These are phyloP conservation scores for Rhopalosiphum padi DNA, from an alignment of 1,140 invertebrate genomes.

Conservation along the genomic window DNA sequence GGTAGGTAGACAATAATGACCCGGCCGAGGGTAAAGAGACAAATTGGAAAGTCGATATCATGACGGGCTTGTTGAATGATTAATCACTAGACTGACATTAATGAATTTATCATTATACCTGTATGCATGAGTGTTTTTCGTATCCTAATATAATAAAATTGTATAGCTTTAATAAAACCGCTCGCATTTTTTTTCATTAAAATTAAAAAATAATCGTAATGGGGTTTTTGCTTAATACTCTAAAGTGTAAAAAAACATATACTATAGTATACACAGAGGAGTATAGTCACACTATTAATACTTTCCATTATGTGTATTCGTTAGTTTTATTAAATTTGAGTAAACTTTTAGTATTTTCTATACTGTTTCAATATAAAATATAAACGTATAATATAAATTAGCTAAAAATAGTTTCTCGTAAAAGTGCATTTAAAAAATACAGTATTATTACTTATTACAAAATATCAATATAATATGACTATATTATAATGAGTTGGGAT, in stretches of 20 bases:
- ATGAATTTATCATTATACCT: constrained; percentile 50
- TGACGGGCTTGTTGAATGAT: constrained; percentile 34
- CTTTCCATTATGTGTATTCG: not conserved
- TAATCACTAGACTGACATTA: constrained; percentile 34
- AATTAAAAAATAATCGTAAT: constrained; percentile 7
- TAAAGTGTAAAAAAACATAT: not conserved
- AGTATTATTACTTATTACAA: too few species aligned
- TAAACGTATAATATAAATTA: too few species aligned
- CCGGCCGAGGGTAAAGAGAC: constrained; percentile 18
- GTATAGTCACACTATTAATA: not conserved
- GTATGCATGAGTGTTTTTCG: not conserved
- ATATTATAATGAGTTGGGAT: not conserved
- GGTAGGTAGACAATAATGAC: constrained; percentile 31
- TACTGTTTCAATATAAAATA: too few species aligned
- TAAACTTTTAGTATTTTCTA: too few species aligned
- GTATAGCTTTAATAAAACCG: not conserved
- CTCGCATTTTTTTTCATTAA: not conserved
- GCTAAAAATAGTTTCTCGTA: too few species aligned
- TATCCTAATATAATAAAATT: constrained; percentile 26
- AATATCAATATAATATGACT: not conserved
- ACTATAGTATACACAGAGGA: too few species aligned
- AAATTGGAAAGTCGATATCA: constrained; percentile 53
- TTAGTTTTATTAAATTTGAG: not conserved
- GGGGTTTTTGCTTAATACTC: not conserved
- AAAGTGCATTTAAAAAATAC: too few species aligned